These are phyloP conservation scores for Botrylloides violaceus DNA, from an alignment of 23 tunicate species.

Conservation along the genomic window DNA sequence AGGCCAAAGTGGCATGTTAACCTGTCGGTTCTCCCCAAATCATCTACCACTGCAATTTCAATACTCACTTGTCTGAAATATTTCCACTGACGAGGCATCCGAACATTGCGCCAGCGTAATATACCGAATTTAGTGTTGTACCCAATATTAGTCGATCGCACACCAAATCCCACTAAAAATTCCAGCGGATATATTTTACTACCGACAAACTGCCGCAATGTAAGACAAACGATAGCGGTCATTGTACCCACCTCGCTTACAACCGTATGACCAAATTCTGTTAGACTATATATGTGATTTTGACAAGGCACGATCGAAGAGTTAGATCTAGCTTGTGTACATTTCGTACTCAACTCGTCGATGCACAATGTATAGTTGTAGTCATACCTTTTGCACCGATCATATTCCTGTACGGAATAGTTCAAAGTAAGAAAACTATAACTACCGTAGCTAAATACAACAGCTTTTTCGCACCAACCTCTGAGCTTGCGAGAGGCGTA, in stretches of 20 bases:
- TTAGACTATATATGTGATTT: not conserved
- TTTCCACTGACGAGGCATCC: conserved; percentile 72
- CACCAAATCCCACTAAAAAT: conserved; percentile 59
- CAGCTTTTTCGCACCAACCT: too few species aligned
- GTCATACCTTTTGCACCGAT: not conserved
- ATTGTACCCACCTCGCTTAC: not conserved
- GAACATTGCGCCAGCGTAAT: conserved; percentile 40
- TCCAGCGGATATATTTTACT: too few species aligned
- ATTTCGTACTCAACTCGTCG: not conserved
- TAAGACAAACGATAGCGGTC: too few species aligned
- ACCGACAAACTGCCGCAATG: too few species aligned
- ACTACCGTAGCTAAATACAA: too few species aligned
- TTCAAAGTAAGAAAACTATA: too few species aligned
- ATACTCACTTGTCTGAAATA: conserved; percentile 68
- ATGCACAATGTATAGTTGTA: not conserved
- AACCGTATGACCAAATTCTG: not conserved
- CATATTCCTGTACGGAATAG: not conserved
- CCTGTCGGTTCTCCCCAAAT: too few species aligned
- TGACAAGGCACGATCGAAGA: not conserved
- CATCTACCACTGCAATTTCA: too few species aligned
- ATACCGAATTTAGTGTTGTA: conserved; percentile 51
- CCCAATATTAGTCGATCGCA: conserved; percentile 51
- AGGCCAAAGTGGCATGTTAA: too few species aligned
- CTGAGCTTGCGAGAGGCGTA: too few species aligned
- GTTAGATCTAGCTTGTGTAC: not conserved